Percentiles rank a stretch among this genome's conserved stretches.
Conservation (phyloP, 2,113 vertebrate species). For the Mus musculus region DNA sequence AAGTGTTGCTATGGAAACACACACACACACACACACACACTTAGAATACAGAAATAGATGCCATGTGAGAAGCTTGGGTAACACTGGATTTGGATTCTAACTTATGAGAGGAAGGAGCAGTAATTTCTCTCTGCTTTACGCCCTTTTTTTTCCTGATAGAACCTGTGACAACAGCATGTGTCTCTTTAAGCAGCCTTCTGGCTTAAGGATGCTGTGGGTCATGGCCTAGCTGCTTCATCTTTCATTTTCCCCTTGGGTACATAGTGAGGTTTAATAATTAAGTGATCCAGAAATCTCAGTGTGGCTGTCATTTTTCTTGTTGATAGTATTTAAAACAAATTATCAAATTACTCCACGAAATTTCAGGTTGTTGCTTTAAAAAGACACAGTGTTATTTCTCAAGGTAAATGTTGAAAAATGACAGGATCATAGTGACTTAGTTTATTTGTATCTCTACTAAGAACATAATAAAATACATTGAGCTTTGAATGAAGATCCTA, state of each 20-base stretch:
- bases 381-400: conserved; percentile 69
- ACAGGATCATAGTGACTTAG: conserved; percentile 49
- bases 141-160: not conserved
- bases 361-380: conserved; percentile 61
- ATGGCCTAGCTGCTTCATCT: conserved; percentile 41
- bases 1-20: not conserved
- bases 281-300: conserved; percentile 30
- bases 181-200: conserved; percentile 19
- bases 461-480: conserved; percentile 65
- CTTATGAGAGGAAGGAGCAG: conserved; percentile 42
- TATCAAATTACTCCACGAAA: conserved; percentile 66
- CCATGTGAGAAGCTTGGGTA: not conserved
- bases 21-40: not conserved
- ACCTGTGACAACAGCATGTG: not conserved
- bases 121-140: conserved; percentile 34
- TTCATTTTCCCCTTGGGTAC: conserved; percentile 1
- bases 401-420: conserved; percentile 72
- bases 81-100: conserved; percentile 20
- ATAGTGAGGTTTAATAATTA: conserved; percentile 51
- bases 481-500: conserved; percentile 58
- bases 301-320: conserved; percentile 38
- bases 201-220: conserved; percentile 15
- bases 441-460: conserved; percentile 55
- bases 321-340: conserved; percentile 69
- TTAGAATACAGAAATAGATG: not conserved